Evolutionary conservation across 1,140 invertebrate species (phyloP), one percentile per base, ranked within the genome.

Genomic region (Cecropterus lyciades): DNA sequence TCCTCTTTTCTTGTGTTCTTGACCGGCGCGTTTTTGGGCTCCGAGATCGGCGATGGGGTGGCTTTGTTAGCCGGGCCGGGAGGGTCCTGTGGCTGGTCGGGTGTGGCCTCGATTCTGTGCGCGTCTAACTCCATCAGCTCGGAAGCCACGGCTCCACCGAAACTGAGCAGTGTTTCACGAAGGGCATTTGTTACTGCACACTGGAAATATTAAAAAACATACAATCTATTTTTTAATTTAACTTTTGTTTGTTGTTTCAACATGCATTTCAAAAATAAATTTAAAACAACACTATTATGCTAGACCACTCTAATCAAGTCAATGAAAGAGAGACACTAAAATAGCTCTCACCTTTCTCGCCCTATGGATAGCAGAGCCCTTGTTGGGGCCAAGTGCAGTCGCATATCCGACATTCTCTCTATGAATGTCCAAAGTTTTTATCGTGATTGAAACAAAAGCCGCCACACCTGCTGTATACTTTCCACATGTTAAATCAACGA

Each of bases 391-490:
- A 0, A 80, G 24, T 4, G 81, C 76, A 1, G 91, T 92, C 2
- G 89, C 92, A 69, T 93, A 93, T 3, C 92, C 92, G 9, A 92
- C 77, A 67, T 93, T 92, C 70, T 92, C 91, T n/a, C 90, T 69
- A 49, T 87, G 85, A 20, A 93, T 88, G 45, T 89, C 85, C 5
- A 92, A 74, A 15, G 67, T 84, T 63, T 88, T 92, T 13, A 92
- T 83, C 4, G 80, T 79, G 6, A 93, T 76, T 0, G 82, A 88
- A n/a, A 92, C 89, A 71, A 91, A 92, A 0, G 90, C 79, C 2
- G 80, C 89, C 11, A 92, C 89, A 0, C 92, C 92, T 14, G 81
- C 90, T 14, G 71, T 82, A 66, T 84, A 92, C 59, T 92, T 92
- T 13, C 85, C 85, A 70, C 89, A 86, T 7, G 73, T 40, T 10